Conservation (phyloP, 1,140 invertebrate species). For the Ylistrum balloti region DNA sequence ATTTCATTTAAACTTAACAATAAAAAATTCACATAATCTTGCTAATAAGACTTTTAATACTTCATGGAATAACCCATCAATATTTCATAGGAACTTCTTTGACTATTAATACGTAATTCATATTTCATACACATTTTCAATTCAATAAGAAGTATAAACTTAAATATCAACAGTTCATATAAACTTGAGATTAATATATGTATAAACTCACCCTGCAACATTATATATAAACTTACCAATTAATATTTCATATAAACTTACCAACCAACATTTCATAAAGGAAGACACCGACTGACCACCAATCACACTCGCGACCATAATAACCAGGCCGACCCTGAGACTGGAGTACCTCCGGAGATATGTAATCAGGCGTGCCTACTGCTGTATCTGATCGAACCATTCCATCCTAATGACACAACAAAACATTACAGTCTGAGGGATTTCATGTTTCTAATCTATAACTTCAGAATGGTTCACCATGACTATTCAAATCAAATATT, state of each 20-base stretch:
- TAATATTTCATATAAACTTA: constrained; percentile 80
- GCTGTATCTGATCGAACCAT: constrained; percentile 98
- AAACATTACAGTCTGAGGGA: neutral
- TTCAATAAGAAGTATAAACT: too few species aligned
- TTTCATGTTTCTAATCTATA: too few species aligned
- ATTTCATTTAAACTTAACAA: too few species aligned
- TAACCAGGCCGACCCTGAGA: constrained; percentile 97
- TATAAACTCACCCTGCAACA: constrained; percentile 93
- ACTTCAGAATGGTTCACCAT: too few species aligned
- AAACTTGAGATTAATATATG: too few species aligned
- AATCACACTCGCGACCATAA: constrained; percentile 97
- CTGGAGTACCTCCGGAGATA: constrained; percentile 98
- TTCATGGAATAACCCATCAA: too few species aligned
- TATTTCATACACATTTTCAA: too few species aligned
- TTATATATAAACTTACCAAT: constrained; percentile 89
- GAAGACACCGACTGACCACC: constrained; percentile 99
- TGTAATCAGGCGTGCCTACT: constrained; percentile 99
- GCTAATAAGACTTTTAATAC: too few species aligned
- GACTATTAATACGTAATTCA: too few species aligned
- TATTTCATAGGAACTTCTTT: too few species aligned
- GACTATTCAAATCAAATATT: too few species aligned
- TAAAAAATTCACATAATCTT: too few species aligned
- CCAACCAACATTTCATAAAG: constrained; percentile 98
- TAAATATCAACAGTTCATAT: neutral
- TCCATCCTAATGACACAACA: constrained; percentile 87